Evolutionary conservation across 2,888 invertebrate genomes (phyloP).

Genomic region (Ernsta delagoae): DNA sequence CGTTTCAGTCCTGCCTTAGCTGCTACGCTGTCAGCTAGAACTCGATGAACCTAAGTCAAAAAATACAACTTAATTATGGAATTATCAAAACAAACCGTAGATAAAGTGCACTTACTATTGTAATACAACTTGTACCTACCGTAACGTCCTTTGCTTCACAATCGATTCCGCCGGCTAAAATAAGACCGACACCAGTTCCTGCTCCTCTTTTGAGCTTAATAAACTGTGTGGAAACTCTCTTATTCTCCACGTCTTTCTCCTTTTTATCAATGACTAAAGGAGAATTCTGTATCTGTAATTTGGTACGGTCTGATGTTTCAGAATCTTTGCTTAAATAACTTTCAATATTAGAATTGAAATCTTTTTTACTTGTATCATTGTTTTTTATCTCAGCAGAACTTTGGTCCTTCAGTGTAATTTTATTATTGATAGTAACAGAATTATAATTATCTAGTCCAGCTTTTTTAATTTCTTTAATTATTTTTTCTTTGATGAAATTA

Average conservation of each 20-base stretch:
- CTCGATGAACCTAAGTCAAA: slow-evolving; percentile 90
- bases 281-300: slow-evolving; percentile 8
- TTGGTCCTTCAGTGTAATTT: slow-evolving; percentile 48
- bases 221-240: slow-evolving; percentile 57
- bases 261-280: slow-evolving; percentile 42
- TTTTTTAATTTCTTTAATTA: slow-evolving; percentile 68
- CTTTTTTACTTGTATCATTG: slow-evolving; percentile 23
- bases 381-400: slow-evolving; percentile 43
- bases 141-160: slow-evolving; percentile 97
- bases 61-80: slow-evolving; percentile 12
- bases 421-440: slow-evolving; percentile 44
- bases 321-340: slow-evolving; percentile 16
- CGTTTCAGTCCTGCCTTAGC: slow-evolving; percentile 94
- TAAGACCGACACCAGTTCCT: slow-evolving; percentile 91
- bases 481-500: slow-evolving; percentile 65
- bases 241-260: slow-evolving; percentile 50
- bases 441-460: slow-evolving; percentile 62
- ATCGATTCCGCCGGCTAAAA: slow-evolving; percentile 94
- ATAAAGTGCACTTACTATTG: not conserved
- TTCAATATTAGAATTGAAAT: slow-evolving; percentile 26
- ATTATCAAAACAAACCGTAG: not conserved
- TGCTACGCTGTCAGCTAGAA: slow-evolving; percentile 93
- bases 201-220: slow-evolving; percentile 70
- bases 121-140: slow-evolving; percentile 76
- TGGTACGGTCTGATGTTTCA: slow-evolving; percentile 3